Conservation (phyloP, 1,140 invertebrate genomes). For the Frieseomelitta varia region DNA sequence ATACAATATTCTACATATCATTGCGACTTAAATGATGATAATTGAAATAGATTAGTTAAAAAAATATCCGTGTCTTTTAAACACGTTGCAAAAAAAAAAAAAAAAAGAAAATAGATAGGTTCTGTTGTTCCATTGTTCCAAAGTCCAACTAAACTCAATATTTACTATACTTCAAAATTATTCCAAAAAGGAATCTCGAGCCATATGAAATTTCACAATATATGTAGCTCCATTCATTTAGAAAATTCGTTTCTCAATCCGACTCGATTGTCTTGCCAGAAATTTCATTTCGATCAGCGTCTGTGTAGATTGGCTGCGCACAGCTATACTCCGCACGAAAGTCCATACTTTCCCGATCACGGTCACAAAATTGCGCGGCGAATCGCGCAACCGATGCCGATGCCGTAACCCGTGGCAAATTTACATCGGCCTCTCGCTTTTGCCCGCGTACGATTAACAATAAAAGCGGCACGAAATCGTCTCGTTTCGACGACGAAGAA, state of each 20-base stretch:
- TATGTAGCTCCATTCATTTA: neutral
- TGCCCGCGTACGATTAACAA: conserved; percentile 16
- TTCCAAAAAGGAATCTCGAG: too few species aligned
- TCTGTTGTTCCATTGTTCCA: too few species aligned
- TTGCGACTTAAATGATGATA: too few species aligned
- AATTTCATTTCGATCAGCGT: neutral
- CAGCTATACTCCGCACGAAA: neutral
- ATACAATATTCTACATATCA: too few species aligned
- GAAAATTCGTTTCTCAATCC: neutral
- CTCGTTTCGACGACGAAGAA: conserved; percentile 9
- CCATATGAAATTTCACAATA: neutral
- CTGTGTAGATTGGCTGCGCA: neutral
- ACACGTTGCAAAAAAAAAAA: too few species aligned
- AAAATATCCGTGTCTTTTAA: too few species aligned
- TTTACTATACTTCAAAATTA: neutral
- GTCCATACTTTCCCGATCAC: conserved; percentile 7
- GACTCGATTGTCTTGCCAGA: neutral
- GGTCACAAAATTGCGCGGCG: conserved; percentile 10
- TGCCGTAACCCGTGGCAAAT: conserved; percentile 3
- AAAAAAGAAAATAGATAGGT: too few species aligned
- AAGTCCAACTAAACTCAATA: neutral
- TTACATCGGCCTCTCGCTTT: conserved; percentile 19
- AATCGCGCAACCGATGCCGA: neutral
- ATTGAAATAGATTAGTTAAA: too few species aligned
- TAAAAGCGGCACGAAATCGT: conserved; percentile 37